phyloP scores from a whole-genome alignment of 2,797 vertebrate genomes.

The Fringilla coelebs region DNA sequence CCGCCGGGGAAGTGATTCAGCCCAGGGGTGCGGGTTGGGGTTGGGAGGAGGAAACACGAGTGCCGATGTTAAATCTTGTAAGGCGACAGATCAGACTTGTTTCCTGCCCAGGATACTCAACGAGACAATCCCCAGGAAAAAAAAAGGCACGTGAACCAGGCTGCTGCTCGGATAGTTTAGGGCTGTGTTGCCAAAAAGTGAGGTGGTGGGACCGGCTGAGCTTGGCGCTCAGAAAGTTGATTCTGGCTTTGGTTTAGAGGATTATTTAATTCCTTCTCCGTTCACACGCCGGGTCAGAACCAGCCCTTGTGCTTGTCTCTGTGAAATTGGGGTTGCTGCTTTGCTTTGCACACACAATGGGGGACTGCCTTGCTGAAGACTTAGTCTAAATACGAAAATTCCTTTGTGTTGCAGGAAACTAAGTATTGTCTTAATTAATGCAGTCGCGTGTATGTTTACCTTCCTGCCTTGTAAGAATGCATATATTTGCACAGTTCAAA shows the following conservation, averaged over 20 bases:
- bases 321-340: neutral
- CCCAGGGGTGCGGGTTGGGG: neutral
- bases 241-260: neutral
- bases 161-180: neutral
- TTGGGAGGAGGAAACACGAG: neutral
- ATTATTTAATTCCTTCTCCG: neutral
- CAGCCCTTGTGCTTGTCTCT: neutral
- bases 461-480: neutral
- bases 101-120: neutral
- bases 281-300: neutral
- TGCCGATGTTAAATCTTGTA: neutral
- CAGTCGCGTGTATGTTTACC: neutral
- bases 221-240: neutral
- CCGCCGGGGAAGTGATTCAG: neutral
- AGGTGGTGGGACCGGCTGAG: neutral
- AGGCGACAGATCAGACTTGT: neutral
- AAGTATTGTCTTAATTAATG: conserved; percentile 31
- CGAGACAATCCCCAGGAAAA: neutral
- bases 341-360: neutral
- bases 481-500: neutral
- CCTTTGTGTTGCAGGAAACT: conserved; percentile 1
- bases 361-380: neutral
- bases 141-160: neutral
- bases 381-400: conserved; percentile 12
- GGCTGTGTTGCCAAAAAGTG: neutral